Evolutionary conservation across 2,113 vertebrate species (phyloP), one percentile per base, ranked within the genome.

Genomic region (Phainopepla nitens): DNA sequence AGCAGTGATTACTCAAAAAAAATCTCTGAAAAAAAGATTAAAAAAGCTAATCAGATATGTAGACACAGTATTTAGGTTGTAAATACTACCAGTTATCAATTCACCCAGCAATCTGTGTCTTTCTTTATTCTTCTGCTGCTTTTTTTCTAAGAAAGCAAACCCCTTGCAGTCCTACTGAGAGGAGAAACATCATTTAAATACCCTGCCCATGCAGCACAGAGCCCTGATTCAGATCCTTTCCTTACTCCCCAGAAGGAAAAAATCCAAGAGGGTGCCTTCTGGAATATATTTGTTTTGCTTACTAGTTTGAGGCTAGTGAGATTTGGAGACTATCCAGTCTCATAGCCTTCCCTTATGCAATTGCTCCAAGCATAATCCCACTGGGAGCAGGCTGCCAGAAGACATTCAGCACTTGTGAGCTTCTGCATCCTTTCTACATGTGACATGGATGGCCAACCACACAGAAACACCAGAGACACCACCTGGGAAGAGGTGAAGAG

Each of bases 61-160:
- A 92, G 93, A 96, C 91, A 83, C 44, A 73, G 47, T 90, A 96
- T 91, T 86, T 35, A 56, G 73, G 35, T 39, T 77, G 86, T 49
- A 93, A 91, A 39, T 73, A 90, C 64, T 72, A 76, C 65, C 68
- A 94, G 82, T 82, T 91, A 83, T 57, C 71, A 82, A 76, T 66
- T 77, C 56, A 88, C 33, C 16, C 39, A 78, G 39, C 39, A 88
- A 66, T 15, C 57, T 64, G 19, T 33, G 10, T 80, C 41, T 51
- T 71, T 45, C 45, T 87, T 90, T 87, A 64, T 65, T 66, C 21
- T 77, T 58, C 58, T 83, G 15, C 51, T 66, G 33, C n/a, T 91
- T 76, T 88, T 87, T 80, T 36, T 92, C 56, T 33, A 58, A 85
- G 57, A 61, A 86, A 89, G 28, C 51, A 86, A 90, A 85, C 35